Evolutionary conservation across 2,797 vertebrate species (phyloP).

Genomic region (Eurystomus glaucurus): DNA sequence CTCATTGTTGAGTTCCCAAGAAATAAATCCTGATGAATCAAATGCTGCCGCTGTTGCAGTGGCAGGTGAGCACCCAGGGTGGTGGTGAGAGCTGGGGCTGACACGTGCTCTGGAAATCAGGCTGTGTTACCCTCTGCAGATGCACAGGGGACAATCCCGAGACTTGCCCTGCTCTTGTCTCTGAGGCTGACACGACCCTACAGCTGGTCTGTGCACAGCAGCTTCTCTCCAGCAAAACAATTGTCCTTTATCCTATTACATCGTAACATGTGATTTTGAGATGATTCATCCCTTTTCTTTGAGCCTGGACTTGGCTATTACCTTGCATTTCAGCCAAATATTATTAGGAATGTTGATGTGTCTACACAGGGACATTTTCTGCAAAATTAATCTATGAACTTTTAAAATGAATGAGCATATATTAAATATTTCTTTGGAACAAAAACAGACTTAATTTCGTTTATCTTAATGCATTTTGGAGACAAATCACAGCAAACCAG

Average conservation of each 20-base stretch:
- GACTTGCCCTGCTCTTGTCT: not conserved
- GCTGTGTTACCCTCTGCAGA: not conserved
- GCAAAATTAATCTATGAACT: slow-evolving; percentile 22
- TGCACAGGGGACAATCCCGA: not conserved
- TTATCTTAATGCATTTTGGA: slow-evolving; percentile 22
- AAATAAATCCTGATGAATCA: not conserved
- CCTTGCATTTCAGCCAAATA: not conserved
- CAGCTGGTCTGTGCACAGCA: not conserved
- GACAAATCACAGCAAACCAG: not conserved
- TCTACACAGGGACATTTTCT: not conserved
- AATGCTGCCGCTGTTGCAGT: not conserved
- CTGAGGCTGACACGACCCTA: not conserved
- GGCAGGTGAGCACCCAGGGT: not conserved
- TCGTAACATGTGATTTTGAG: not conserved
- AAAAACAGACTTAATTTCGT: not conserved
- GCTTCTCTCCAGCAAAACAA: not conserved
- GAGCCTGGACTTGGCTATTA: not conserved
- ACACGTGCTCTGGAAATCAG: fast-evolving
- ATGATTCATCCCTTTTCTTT: slow-evolving; percentile 38
- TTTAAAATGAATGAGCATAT: not conserved
- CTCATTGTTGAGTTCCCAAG: not conserved
- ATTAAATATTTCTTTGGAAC: not conserved
- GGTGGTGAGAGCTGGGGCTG: not conserved
- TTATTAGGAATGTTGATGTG: slow-evolving; percentile 23
- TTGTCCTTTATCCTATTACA: not conserved